Evolutionary conservation across 2,797 vertebrate genomes (phyloP), one percentile per base, ranked within the genome.

Genomic region (Labeo calbasu): DNA sequence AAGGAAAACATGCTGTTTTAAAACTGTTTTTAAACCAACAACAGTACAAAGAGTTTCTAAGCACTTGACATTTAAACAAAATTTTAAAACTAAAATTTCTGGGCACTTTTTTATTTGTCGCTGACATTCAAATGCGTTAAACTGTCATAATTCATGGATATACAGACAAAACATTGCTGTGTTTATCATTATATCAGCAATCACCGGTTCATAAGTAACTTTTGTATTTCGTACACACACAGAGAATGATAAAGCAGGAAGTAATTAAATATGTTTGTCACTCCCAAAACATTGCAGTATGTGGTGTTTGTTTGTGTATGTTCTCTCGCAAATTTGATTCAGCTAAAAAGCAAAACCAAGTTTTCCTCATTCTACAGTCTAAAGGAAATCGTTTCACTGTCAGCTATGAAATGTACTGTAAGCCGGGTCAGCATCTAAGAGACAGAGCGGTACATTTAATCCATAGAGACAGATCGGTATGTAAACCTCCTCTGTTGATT

Each of bases 401-500:
- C 76, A 81, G 76, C 72, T 71, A 57, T 76, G 32, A 79, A 83
- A 82, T 63, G 77, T 50, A 65, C n/a, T 68, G 40, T 50, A 72
- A 83, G 79, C 59, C 21, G 75, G 69, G 84, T 86, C 89, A 87
- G 87, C 77, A 73, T 68, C 13, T 80, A 68, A 87, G 76, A 78
- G 72, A 83, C n/a, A 55, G 36, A 48, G 51, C 69, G 32, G 51
- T 68, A 79, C 77, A 87, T 85, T 76, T 69, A 88, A 89, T 89
- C 87, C 73, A 88, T 82, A 86, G 79, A 82, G 84, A 82, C 85
- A 68, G 76, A 87, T 87, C 79, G 72, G 85, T 82, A 79, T 80
- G 86, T 79, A 84, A 87, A 85, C 68, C 78, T 73, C 65, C 61
- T 66, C 61, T 87, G 75, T 75, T 85, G 87, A 90, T 86, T 80